phyloP scores from a whole-genome alignment of 2,888 invertebrate genomes.

The Acholoe squamosa region DNA sequence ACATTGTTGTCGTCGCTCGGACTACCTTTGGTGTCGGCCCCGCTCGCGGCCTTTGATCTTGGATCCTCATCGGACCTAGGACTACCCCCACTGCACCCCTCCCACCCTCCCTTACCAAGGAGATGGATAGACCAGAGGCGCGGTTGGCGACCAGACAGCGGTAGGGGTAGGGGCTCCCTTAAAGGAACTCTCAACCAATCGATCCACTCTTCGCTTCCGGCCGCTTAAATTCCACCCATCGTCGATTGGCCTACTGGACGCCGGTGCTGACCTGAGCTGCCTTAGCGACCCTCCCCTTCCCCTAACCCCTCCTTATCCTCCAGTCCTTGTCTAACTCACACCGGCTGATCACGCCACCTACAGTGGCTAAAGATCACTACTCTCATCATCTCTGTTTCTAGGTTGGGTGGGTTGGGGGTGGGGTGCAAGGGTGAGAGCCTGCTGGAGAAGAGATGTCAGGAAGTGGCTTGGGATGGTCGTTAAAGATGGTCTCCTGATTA shows the following conservation, averaged over 20 bases:
- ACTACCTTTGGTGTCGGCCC: conserved; percentile 43
- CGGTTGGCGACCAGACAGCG: neutral
- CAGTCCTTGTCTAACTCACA: neutral
- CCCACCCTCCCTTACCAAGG: neutral
- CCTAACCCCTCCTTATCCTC: neutral
- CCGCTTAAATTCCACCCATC: conserved; percentile 47
- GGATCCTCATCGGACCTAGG: neutral
- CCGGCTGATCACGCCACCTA: conserved; percentile 10
- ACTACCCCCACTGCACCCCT: neutral
- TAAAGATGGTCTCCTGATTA: conserved; percentile 1
- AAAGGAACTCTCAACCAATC: neutral
- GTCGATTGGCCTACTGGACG: conserved; percentile 57
- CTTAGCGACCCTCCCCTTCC: neutral
- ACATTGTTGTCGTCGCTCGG: conserved; percentile 34
- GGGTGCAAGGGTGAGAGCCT: neutral
- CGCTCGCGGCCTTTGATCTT: conserved; percentile 26
- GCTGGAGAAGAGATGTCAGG: neutral
- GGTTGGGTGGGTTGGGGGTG: neutral
- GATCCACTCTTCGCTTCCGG: conserved; percentile 48
- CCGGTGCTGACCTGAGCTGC: neutral
- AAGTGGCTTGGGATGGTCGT: neutral
- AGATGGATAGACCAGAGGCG: conserved; percentile 54
- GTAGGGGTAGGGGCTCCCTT: neutral
- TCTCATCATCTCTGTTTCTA: neutral
- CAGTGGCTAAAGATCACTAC: neutral